These are phyloP conservation scores for Anastatus disparis DNA, from an alignment of 1,140 invertebrate genomes.

Conservation along the genomic window DNA sequence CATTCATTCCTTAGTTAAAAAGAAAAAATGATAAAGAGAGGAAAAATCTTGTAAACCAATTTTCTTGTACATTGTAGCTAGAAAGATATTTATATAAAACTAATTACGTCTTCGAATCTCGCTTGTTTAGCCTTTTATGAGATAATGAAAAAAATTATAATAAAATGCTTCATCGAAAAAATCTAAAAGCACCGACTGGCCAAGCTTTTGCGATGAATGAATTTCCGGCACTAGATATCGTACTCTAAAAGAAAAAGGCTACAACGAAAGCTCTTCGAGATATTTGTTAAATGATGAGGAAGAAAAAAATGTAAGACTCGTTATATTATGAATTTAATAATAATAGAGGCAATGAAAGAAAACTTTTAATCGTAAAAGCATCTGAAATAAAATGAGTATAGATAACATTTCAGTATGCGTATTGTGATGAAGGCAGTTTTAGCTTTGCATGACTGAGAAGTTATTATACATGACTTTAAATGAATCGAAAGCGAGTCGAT, in stretches of 20 bases:
- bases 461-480: conserved; percentile 40
- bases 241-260: conserved; percentile 12
- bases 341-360: conserved; percentile 15
- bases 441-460: conserved; percentile 40
- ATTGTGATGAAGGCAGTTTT: conserved; percentile 30
- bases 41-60: conserved; percentile 27
- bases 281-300: conserved; percentile 15
- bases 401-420: conserved; percentile 8
- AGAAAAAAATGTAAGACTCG: conserved; percentile 16
- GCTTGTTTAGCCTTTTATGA: conserved; percentile 27
- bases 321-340: conserved; percentile 22
- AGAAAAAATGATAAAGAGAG: conserved; percentile 6
- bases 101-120: conserved; percentile 34
- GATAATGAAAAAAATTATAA: not conserved
- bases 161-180: no score
- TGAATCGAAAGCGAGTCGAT: conserved; percentile 35
- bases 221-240: not conserved
- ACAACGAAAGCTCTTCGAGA: conserved; percentile 22
- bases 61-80: conserved; percentile 45
- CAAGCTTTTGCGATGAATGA: not conserved
- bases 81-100: conserved; percentile 41
- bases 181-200: not conserved
- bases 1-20: conserved; percentile 48
- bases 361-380: conserved; percentile 10
- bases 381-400: conserved; percentile 15